phyloP scores from a whole-genome alignment of 2,113 vertebrate species.

The Hyla sarda region DNA sequence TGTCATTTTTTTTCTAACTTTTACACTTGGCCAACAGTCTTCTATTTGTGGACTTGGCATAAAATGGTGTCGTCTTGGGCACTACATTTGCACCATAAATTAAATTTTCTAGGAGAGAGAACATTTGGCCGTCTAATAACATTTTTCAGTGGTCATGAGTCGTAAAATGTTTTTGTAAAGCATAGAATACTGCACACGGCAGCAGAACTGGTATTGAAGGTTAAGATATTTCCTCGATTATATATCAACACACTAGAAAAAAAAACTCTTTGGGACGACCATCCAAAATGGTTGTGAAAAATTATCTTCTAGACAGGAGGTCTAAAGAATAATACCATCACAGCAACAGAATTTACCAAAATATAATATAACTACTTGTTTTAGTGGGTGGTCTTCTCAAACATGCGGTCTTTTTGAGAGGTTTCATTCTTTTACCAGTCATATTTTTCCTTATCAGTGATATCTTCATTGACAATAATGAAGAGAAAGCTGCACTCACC shows the following conservation, averaged over 20 bases:
- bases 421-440: too few relatives aligned
- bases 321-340: not conserved
- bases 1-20: not conserved
- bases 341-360: not conserved
- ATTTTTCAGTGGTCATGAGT: not conserved
- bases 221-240: not conserved
- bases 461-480: too few relatives aligned
- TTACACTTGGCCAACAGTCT: not conserved
- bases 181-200: not conserved
- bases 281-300: not conserved
- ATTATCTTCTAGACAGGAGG: not conserved
- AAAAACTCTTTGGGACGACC: not conserved
- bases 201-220: not conserved
- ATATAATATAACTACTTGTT: too few relatives aligned
- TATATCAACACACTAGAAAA: not conserved
- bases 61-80: not conserved
- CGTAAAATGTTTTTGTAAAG: not conserved
- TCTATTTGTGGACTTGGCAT: not conserved
- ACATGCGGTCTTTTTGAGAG: not conserved
- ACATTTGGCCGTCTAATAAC: not conserved
- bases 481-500: too few relatives aligned
- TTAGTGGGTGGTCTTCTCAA: not conserved
- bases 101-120: not conserved
- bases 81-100: not conserved
- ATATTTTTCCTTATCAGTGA: too few relatives aligned